Base-by-base conservation (phyloP, 2,797 vertebrate genomes). In the Gadopsis marmoratus region DNA sequence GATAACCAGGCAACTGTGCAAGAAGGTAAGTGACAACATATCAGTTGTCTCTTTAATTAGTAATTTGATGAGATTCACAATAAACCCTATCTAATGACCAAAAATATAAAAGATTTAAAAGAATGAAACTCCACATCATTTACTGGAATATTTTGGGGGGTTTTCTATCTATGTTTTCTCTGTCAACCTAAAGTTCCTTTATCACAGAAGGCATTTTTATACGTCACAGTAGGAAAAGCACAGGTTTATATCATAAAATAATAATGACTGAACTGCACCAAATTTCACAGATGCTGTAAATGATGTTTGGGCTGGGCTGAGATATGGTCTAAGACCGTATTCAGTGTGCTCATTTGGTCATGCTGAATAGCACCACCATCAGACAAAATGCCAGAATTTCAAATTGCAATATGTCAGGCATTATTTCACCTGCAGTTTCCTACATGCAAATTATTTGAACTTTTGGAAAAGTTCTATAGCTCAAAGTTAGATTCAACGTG, bases 1-100 rank as follows among this genome's bases (percentile, higher is more conserved):
- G 93, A 60, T 83, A 84, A 77, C 1, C 1, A 13, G 59, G 21
- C 19, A 62, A 58, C 39, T 43, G 8, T 60, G 31, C 51, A 86
- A 51, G 33, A 45, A 12, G 43, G 7, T 4, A 37, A 31, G 1
- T 2, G 17, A 37, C 48, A 4, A 73, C 31, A 53, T 1, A 48
- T 26, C 9, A 60, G 6, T 1, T 31, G 4, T 33, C 4, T 39
- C 0, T 48, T 16, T 61, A 45, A 51, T 21, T 4, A 33, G 12
- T 2, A 13, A 53, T 59, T 11, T 26, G 16, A 59, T 5, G 13
- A 69, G 29, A 43, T 10, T 7, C 1, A 47, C 23, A 41, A 66
- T 35, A 33, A 76, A 60, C 1, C 14, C 16, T 64, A 55, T 39
- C 1, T 6, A 21, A 43, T n/a, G 10, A 43, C 1, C 3, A 23